These are phyloP conservation scores for Prinia subflava DNA, from an alignment of 2,113 vertebrate genomes.

Conservation along the genomic window DNA sequence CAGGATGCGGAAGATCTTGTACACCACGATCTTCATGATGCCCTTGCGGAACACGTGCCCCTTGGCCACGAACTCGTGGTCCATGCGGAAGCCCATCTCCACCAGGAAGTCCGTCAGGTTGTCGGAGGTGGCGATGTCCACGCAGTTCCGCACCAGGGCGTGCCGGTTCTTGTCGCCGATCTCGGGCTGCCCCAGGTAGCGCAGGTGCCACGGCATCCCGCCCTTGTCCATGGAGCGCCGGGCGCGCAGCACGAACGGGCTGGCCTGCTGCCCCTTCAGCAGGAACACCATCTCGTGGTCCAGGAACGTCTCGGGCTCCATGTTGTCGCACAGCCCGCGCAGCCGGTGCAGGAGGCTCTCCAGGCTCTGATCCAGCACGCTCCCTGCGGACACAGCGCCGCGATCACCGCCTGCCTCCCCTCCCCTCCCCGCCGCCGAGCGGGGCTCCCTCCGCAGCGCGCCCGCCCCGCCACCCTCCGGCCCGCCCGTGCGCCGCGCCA, in stretches of 20 bases:
- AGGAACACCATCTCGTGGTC: slow-evolving; percentile 97
- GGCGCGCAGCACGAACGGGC: slow-evolving; percentile 92
- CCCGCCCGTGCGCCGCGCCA: neutral
- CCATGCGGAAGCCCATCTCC: slow-evolving; percentile 99
- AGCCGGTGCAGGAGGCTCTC: slow-evolving; percentile 94
- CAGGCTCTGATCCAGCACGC: slow-evolving; percentile 91
- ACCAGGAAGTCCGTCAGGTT: slow-evolving; percentile 91
- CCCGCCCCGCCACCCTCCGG: neutral
- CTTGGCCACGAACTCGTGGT: slow-evolving; percentile 94
- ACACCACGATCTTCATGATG: slow-evolving; percentile 92
- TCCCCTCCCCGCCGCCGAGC: too few relatives aligned
- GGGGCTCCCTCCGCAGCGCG: fast-evolving
- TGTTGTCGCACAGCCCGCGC: slow-evolving; percentile 94
- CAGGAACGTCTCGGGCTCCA: slow-evolving; percentile 91
- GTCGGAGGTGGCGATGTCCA: slow-evolving; percentile 92
- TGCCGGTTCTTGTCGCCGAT: slow-evolving; percentile 94
- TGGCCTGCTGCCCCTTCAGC: slow-evolving; percentile 95
- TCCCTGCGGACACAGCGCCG: slow-evolving; percentile 72
- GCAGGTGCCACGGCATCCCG: slow-evolving; percentile 88
- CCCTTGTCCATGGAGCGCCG: slow-evolving; percentile 86
- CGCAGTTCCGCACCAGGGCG: slow-evolving; percentile 90
- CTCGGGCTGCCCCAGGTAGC: slow-evolving; percentile 94
- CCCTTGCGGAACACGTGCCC: slow-evolving; percentile 95
- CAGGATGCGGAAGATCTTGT: slow-evolving; percentile 91
- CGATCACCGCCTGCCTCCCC: too few relatives aligned